Base-by-base conservation (phyloP, 1,140 invertebrate species). In the Bemisia tabaci region DNA sequence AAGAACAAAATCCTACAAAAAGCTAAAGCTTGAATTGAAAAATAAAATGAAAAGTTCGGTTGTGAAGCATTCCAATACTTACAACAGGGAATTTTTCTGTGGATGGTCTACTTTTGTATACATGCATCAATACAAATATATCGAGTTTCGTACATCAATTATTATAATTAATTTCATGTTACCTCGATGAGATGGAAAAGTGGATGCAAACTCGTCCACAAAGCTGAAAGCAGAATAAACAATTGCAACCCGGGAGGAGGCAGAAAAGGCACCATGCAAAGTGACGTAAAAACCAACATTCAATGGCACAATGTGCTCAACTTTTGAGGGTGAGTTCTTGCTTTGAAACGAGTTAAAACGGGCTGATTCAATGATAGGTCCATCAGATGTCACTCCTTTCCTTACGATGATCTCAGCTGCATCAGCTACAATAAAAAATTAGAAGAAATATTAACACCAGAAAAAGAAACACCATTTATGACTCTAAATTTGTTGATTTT, bases 141-240 rank as follows among this genome's bases (percentile, higher is more conserved):
- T n/a, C n/a, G n/a, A n/a, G n/a, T n/a, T n/a, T n/a, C n/a, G n/a
- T n/a, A n/a, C n/a, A n/a, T n/a, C n/a, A n/a, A n/a, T n/a, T n/a
- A n/a, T n/a, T n/a, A n/a, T n/a, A n/a, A n/a, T n/a, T n/a, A n/a
- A n/a, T n/a, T n/a, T n/a, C 5, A 48, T 9, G 17, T 48, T 48
- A 48, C 33, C 33, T 48, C 33, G 33, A 48, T 65, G 63, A 26
- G 63, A 39, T 12, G 63, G 63, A 65, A 65, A 65, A 12, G 63
- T 22, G 2, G 48, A 25, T 22, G 27, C 26, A 22, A 39, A 65
- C 23, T 65, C 25, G 27, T 65, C 85, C 77, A 83, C 82, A 71
- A 87, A 87, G 71, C 84, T 87, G 73, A 88, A 90, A n/a, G 86
- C 82, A 5, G 86, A 79, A 71, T 89, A 90, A 2, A 86, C 82